Evolutionary conservation across 1,140 invertebrate genomes (phyloP).

Genomic region (Metaphire vulgaris): DNA sequence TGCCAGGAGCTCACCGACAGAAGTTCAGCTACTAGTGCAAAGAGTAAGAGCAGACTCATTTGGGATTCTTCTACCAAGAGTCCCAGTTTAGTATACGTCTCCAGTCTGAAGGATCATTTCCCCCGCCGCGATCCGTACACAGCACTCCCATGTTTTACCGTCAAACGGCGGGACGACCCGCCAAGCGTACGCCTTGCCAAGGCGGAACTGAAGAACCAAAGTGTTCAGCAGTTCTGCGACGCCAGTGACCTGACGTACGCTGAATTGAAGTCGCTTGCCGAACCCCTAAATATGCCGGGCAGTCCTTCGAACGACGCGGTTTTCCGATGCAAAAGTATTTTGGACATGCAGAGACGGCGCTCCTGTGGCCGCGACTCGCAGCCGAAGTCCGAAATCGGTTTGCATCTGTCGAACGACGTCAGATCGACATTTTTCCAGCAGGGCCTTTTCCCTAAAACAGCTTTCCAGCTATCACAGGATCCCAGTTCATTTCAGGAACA

Average conservation of each 20-base stretch:
- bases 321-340: neutral
- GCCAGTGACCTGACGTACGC: neutral
- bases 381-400: neutral
- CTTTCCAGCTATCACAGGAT: no score
- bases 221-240: neutral
- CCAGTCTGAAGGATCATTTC: neutral
- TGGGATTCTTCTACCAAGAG: neutral
- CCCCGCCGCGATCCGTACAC: neutral
- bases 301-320: neutral
- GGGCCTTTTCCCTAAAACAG: no score
- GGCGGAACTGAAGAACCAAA: neutral
- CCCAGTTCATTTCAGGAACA: no score
- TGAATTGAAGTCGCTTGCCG: neutral
- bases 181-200: neutral
- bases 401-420: neutral
- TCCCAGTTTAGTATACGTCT: neutral
- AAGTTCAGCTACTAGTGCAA: neutral
- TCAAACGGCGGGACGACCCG: neutral
- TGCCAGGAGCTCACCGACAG: neutral
- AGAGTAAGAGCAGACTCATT: neutral
- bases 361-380: neutral
- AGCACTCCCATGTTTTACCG: neutral
- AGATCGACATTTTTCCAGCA: neutral
- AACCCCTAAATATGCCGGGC: neutral
- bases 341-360: neutral